Conservation (phyloP, 2,113 vertebrate species). For the Ahaetulla prasina region DNA sequence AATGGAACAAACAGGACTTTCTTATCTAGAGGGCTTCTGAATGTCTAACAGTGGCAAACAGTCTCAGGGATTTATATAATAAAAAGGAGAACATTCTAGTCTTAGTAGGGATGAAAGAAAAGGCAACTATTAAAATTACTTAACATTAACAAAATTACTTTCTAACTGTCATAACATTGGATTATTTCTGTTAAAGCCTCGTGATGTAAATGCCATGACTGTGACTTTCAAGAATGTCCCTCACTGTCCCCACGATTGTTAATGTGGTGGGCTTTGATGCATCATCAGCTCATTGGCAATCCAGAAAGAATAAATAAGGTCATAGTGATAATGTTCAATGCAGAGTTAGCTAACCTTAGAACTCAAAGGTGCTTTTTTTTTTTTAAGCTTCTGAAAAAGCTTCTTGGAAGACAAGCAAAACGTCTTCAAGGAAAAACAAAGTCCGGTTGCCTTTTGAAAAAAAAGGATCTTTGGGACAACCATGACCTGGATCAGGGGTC, state of each 20-base stretch:
- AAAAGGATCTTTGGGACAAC: not conserved
- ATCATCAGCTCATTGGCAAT: not conserved
- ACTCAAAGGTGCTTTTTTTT: not conserved
- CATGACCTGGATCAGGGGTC: not conserved
- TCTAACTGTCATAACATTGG: not conserved
- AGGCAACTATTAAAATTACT: conserved; percentile 11
- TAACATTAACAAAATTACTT: not conserved
- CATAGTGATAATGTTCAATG: not conserved
- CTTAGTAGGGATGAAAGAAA: not conserved
- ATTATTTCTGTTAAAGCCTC: conserved; percentile 9
- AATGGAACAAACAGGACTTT: conserved; percentile 3
- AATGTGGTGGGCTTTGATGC: not conserved
- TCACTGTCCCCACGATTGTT: not conserved
- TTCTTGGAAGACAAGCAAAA: not conserved
- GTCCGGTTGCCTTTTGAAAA: not conserved
- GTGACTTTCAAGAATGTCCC: not conserved
- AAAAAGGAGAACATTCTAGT: conserved; percentile 8
- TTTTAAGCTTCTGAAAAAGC: not conserved
- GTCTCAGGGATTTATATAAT: conserved; percentile 5
- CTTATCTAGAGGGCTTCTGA: conserved; percentile 11
- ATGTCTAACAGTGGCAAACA: conserved; percentile 6
- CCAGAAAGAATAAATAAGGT: not conserved
- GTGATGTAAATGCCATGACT: not conserved
- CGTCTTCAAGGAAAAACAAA: not conserved
- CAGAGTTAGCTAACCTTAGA: not conserved